Conservation (phyloP, 2,113 vertebrate genomes). For the Crotalus helleri region DNA sequence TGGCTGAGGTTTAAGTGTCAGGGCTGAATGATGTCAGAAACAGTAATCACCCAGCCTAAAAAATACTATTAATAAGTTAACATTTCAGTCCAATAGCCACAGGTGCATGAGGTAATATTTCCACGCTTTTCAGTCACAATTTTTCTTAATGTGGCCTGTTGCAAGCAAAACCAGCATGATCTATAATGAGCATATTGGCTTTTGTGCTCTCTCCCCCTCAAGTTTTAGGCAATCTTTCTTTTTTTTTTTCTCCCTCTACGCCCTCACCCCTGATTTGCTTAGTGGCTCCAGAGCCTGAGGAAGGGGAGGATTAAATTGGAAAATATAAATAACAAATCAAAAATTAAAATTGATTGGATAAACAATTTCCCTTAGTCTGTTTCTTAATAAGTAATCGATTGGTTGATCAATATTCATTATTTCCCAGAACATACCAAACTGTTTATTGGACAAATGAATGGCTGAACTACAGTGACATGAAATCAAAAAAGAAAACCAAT, state of each 20-base stretch:
- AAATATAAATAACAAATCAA: slow-evolving; percentile 86
- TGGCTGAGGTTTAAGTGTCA: slow-evolving; percentile 27
- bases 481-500: slow-evolving; percentile 79
- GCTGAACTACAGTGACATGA: slow-evolving; percentile 74
- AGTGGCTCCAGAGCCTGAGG: slow-evolving; percentile 61
- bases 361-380: slow-evolving; percentile 82
- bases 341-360: slow-evolving; percentile 84
- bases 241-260: slow-evolving; percentile 49
- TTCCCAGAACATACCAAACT: slow-evolving; percentile 79
- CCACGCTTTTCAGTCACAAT: slow-evolving; percentile 52
- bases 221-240: slow-evolving; percentile 49
- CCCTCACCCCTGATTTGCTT: slow-evolving; percentile 53
- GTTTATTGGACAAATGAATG: slow-evolving; percentile 82
- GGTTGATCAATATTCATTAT: slow-evolving; percentile 86
- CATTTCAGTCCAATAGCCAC: slow-evolving; percentile 59
- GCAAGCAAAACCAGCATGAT: slow-evolving; percentile 46
- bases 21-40: slow-evolving; percentile 39
- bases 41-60: slow-evolving; percentile 45
- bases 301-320: slow-evolving; percentile 73
- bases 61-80: slow-evolving; percentile 57
- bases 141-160: slow-evolving; percentile 49
- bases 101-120: slow-evolving; percentile 57
- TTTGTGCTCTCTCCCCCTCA: slow-evolving; percentile 39
- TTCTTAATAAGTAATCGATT: slow-evolving; percentile 84
- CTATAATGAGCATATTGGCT: slow-evolving; percentile 48